phyloP scores from a whole-genome alignment of 2,113 vertebrate species.

The Onychorhynchus coronatus region DNA sequence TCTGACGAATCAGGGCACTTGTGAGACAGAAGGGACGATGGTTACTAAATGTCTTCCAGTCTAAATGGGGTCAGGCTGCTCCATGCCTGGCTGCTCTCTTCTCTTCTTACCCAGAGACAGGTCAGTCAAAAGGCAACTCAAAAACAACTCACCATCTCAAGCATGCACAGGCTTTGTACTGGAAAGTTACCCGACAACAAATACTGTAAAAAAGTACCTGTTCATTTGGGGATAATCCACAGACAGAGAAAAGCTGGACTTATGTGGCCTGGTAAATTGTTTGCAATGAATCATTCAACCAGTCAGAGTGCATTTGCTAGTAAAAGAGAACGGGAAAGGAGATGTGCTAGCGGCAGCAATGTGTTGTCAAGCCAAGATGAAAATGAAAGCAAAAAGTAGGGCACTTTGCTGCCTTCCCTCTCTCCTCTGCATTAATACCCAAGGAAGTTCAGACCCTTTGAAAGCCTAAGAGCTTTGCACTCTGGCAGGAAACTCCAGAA shows the following conservation, averaged over 20 bases:
- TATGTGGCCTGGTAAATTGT: background rate
- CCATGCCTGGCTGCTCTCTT: background rate
- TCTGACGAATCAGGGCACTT: background rate
- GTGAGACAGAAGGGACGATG: background rate
- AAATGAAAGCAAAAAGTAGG: constrained; percentile 15
- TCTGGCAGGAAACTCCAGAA: background rate
- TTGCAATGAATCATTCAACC: constrained; percentile 40
- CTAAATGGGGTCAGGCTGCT: constrained; percentile 11
- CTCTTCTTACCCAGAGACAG: background rate
- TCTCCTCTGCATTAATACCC: background rate
- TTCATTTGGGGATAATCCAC: background rate
- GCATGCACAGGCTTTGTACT: background rate
- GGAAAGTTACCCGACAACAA: background rate
- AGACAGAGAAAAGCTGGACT: background rate
- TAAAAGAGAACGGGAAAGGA: background rate
- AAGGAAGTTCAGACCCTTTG: background rate
- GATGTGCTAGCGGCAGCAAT: background rate
- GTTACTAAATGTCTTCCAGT: background rate
- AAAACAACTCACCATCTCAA: background rate
- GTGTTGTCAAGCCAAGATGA: background rate
- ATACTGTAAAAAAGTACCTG: background rate
- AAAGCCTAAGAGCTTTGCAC: background rate
- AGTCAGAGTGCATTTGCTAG: constrained; percentile 22
- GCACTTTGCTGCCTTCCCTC: background rate
- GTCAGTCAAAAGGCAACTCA: background rate